These are phyloP conservation scores for Aplysia californica DNA, from an alignment of 1,140 invertebrate species.

Conservation along the genomic window DNA sequence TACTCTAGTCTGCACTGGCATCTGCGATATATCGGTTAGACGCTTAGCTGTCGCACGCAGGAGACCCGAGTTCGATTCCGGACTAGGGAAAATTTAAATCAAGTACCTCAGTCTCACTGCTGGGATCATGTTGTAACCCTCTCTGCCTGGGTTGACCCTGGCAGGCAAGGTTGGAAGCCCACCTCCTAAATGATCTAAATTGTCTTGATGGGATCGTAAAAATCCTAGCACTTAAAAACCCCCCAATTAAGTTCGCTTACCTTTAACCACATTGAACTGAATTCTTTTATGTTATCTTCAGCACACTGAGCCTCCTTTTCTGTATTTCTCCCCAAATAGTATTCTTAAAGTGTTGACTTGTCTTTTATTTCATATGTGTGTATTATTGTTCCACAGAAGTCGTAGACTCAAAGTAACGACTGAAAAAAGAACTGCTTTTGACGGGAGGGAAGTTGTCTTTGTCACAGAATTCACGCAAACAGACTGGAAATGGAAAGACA, in stretches of 20 bases:
- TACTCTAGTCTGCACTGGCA: no score
- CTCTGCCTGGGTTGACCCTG: no score
- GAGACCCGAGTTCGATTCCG: no score
- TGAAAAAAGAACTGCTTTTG: conserved; percentile 16
- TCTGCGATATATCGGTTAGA: no score
- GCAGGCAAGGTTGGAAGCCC: no score
- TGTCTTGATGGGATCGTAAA: no score
- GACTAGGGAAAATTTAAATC: no score
- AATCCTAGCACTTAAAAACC: no score
- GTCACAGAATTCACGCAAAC: conserved; percentile 24
- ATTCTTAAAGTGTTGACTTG: not conserved
- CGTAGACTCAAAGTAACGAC: not conserved
- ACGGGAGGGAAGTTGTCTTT: conserved; percentile 23
- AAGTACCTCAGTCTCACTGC: no score
- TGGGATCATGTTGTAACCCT: no score
- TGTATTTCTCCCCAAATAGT: not conserved
- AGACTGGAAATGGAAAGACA: conserved; percentile 29
- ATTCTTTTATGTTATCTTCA: not conserved
- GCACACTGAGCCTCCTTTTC: not conserved
- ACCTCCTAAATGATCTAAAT: no score
- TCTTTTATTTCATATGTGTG: not conserved
- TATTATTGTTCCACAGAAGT: not conserved
- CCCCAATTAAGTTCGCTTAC: not conserved
- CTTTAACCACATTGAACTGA: not conserved
- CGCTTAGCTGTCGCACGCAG: no score